phyloP scores from a whole-genome alignment of 2,113 vertebrate species.

The Balaeniceps rex region DNA sequence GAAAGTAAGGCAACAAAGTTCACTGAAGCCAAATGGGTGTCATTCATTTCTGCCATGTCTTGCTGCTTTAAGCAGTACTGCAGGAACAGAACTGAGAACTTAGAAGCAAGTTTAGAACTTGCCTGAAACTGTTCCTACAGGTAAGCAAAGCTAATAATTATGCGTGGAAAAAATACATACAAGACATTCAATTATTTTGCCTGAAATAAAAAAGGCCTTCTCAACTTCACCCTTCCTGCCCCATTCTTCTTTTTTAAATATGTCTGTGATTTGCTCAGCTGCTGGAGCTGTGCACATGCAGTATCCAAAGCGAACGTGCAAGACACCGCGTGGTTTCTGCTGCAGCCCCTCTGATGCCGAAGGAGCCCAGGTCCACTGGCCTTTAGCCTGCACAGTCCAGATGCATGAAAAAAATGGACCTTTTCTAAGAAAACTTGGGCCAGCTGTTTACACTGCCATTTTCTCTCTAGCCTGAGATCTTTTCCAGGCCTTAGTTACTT shows the following conservation, averaged over 20 bases:
- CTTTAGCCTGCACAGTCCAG: background rate
- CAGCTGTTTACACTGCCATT: background rate
- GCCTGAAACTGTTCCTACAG: background rate
- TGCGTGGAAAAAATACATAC: background rate
- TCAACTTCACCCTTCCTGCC: background rate
- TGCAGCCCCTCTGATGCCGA: background rate
- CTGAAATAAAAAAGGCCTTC: background rate
- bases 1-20: background rate
- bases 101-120: background rate
- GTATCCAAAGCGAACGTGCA: rapidly evolving
- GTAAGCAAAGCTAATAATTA: background rate
- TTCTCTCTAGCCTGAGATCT: background rate
- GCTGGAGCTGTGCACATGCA: background rate
- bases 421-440: background rate
- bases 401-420: background rate
- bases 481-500: background rate
- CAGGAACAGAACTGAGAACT: background rate
- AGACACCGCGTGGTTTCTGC: background rate
- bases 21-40: background rate
- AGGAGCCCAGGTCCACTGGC: background rate
- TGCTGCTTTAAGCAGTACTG: background rate
- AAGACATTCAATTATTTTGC: background rate
- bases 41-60: background rate
- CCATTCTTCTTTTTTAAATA: background rate
- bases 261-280: background rate